phyloP scores from a whole-genome alignment of 2,113 vertebrate genomes.

The Paraplagusia blochii region DNA sequence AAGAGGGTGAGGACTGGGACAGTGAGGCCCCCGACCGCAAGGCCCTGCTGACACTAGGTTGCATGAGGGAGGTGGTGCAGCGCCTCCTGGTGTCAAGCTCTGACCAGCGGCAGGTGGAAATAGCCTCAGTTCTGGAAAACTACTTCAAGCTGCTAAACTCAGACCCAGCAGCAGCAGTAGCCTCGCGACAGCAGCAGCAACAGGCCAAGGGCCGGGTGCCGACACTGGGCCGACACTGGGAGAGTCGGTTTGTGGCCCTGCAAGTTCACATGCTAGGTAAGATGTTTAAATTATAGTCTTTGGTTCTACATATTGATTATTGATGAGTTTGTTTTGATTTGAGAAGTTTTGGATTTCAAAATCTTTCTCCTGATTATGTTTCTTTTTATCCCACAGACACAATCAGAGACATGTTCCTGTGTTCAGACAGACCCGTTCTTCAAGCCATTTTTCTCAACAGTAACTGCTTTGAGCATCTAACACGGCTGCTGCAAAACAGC shows the following conservation, averaged over 20 bases:
- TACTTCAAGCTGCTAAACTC: slow-evolving; percentile 98
- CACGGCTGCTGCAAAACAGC: slow-evolving; percentile 94
- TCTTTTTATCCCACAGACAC: slow-evolving; percentile 76
- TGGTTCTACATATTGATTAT: too few relatives aligned
- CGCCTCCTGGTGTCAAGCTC: slow-evolving; percentile 92
- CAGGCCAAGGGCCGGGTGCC: slow-evolving; percentile 63
- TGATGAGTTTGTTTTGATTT: too few relatives aligned
- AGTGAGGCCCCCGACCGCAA: slow-evolving; percentile 84
- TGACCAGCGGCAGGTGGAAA: slow-evolving; percentile 96
- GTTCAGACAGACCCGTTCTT: slow-evolving; percentile 92
- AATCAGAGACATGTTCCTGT: slow-evolving; percentile 96
- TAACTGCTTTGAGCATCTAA: slow-evolving; percentile 98
- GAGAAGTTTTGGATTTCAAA: too few relatives aligned
- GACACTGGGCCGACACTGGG: slow-evolving; percentile 81
- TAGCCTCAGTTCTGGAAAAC: slow-evolving; percentile 89
- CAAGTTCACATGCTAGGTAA: slow-evolving; percentile 96
- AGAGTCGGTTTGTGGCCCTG: slow-evolving; percentile 87
- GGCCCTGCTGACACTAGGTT: slow-evolving; percentile 88
- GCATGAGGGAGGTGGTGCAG: slow-evolving; percentile 93
- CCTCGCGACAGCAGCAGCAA: slow-evolving; percentile 42
- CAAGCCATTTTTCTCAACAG: slow-evolving; percentile 99
- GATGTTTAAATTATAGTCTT: too few relatives aligned
- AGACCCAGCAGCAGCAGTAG: slow-evolving; percentile 81
- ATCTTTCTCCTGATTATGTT: background rate
- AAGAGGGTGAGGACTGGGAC: slow-evolving; percentile 82